phyloP scores from a whole-genome alignment of 2,888 invertebrate genomes.

The Drosophila maculinotata region DNA sequence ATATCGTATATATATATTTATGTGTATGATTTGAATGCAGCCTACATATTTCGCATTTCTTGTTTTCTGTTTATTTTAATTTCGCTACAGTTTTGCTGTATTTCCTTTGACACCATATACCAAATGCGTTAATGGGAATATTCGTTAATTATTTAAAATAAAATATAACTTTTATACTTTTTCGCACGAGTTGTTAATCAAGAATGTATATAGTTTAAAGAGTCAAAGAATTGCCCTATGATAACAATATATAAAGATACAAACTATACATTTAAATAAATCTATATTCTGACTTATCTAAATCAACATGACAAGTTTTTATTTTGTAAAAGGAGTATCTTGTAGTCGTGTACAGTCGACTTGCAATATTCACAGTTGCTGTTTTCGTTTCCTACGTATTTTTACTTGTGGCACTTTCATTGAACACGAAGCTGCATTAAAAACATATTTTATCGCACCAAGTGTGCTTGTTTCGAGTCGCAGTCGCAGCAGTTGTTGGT shows the following conservation, averaged over 20 bases:
- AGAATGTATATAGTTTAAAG: too few species aligned
- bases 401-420: conserved; percentile 61
- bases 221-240: too few species aligned
- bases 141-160: not conserved
- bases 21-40: not conserved
- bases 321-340: not conserved
- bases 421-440: conserved; percentile 68
- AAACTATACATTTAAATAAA: too few species aligned
- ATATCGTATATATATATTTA: too few species aligned
- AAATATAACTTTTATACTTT: too few species aligned
- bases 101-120: conserved; percentile 8
- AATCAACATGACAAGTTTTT: too few species aligned
- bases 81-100: conserved; percentile 8
- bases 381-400: conserved; percentile 21
- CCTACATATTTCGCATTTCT: not conserved
- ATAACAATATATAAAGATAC: too few species aligned
- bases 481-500: conserved; percentile 26
- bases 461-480: conserved; percentile 33
- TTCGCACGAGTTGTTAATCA: too few species aligned
- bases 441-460: conserved; percentile 69
- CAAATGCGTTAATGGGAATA: conserved; percentile 2
- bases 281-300: too few species aligned
- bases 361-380: not conserved
- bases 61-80: not conserved
- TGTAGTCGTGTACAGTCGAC: not conserved